Conservation (phyloP, 1,140 invertebrate species). For the Macrotrachela quadricornifera region DNA sequence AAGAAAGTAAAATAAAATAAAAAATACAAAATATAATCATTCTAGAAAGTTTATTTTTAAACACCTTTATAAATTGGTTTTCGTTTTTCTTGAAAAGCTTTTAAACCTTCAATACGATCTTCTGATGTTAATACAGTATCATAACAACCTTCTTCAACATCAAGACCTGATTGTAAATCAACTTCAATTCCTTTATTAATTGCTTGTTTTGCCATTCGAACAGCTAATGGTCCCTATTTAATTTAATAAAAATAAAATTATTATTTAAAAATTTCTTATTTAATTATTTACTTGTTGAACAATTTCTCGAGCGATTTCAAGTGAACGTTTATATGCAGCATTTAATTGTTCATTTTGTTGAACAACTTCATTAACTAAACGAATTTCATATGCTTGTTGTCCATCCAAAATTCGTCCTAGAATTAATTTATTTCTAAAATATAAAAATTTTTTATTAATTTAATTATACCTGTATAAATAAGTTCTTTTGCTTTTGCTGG, state of each 20-base stretch:
- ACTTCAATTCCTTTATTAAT: conserved; percentile 48
- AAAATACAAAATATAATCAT: too few relatives aligned
- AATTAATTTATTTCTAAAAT: too few relatives aligned
- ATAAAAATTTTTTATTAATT: too few relatives aligned
- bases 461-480: conserved; percentile 53
- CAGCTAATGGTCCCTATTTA: conserved; percentile 64
- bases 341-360: conserved; percentile 51
- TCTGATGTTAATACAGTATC: conserved; percentile 54
- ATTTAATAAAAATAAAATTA: too few relatives aligned
- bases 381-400: conserved; percentile 48
- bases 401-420: conserved; percentile 48
- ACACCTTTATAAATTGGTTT: conserved; percentile 46
- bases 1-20: too few relatives aligned
- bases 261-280: too few relatives aligned
- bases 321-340: conserved; percentile 57
- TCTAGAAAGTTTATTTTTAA: background rate
- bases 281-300: conserved; percentile 38
- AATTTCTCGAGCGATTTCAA: conserved; percentile 69
- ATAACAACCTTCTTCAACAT: conserved; percentile 63
- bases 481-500: conserved; percentile 74
- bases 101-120: conserved; percentile 73
- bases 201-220: conserved; percentile 71
- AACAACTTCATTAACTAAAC: conserved; percentile 66
- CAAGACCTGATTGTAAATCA: conserved; percentile 55
- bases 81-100: conserved; percentile 78